These are phyloP conservation scores for Miniopterus natalensis DNA, from an alignment of 2,113 vertebrate species.

Conservation along the genomic window DNA sequence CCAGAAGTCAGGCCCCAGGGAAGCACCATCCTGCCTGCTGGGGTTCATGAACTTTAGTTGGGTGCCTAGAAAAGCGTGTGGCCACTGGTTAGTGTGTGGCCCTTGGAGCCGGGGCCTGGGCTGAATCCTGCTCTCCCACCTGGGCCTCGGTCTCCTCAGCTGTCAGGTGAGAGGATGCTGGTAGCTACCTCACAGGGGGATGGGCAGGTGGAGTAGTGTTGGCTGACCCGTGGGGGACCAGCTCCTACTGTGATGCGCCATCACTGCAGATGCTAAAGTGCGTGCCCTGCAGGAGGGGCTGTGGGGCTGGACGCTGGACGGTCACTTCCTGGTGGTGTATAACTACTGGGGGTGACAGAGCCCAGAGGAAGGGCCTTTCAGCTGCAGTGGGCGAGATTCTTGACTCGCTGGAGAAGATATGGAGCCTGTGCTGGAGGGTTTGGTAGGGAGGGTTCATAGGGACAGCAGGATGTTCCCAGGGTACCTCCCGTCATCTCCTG, in stretches of 20 bases:
- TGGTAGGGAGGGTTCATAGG: neutral
- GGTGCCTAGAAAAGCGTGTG: no score
- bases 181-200: neutral
- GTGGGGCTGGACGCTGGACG: no score
- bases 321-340: fast-evolving
- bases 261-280: fast-evolving
- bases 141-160: neutral
- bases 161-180: neutral
- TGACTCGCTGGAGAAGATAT: neutral
- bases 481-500: fast-evolving
- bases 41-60: neutral
- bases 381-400: no score
- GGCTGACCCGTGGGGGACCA: fast-evolving
- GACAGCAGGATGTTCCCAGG: fast-evolving
- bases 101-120: neutral
- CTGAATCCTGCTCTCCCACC: neutral
- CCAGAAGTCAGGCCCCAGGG: fast-evolving
- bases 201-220: fast-evolving
- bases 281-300: neutral
- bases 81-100: neutral
- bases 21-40: neutral
- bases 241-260: fast-evolving
- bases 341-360: fast-evolving
- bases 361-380: neutral
- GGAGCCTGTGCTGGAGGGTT: neutral